These are phyloP conservation scores for Drosophila suboccidentalis DNA, from an alignment of 2,888 invertebrate genomes.

Conservation along the genomic window DNA sequence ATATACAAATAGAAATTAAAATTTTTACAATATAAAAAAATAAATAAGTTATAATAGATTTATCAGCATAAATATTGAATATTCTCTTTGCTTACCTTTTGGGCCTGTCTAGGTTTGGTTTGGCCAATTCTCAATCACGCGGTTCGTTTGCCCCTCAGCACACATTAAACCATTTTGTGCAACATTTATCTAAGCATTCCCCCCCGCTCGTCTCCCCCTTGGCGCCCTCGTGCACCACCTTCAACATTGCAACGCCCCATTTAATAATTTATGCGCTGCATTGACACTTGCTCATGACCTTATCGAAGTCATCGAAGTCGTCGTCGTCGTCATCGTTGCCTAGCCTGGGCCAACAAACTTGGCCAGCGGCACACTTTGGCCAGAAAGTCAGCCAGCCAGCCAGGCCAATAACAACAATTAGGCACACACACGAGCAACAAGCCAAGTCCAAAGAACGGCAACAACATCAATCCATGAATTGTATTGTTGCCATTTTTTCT, in stretches of 20 bases:
- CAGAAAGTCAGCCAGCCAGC: conserved; percentile 9
- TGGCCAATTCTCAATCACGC: conserved; percentile 44
- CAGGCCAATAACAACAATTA: conserved; percentile 80
- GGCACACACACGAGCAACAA: conserved; percentile 51
- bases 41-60: neutral
- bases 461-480: conserved; percentile 56
- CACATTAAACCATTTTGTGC: conserved; percentile 37
- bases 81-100: neutral
- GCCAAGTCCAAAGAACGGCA: neutral
- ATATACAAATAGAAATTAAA: neutral
- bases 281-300: conserved; percentile 82
- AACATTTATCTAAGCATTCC: conserved; percentile 38
- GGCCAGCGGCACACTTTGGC: conserved; percentile 68
- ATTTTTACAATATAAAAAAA: neutral
- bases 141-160: conserved; percentile 52
- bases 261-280: conserved; percentile 78
- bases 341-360: conserved; percentile 44
- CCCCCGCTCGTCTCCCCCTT: neutral
- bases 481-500: conserved; percentile 80
- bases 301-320: conserved; percentile 58
- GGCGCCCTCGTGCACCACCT: conserved; percentile 15
- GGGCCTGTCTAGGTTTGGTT: conserved; percentile 12
- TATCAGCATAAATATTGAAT: neutral
- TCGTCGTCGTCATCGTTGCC: conserved; percentile 32
- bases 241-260: conserved; percentile 39